Base-by-base conservation (phyloP, 2,113 vertebrate genomes). In the Numida meleagris region DNA sequence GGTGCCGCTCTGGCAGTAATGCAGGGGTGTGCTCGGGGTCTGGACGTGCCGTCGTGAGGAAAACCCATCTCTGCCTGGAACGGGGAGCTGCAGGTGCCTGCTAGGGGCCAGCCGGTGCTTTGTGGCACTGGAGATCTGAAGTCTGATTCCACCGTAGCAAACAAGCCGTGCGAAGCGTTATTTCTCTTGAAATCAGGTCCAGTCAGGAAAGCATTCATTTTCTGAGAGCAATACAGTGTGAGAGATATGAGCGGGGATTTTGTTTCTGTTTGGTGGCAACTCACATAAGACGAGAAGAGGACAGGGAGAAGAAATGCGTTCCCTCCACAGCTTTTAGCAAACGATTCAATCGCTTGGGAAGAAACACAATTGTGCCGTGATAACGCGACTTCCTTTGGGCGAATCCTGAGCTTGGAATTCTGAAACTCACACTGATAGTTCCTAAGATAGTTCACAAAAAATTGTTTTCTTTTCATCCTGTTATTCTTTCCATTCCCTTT, bases 191-290 rank as follows among this genome's bases (percentile, higher is more conserved):
- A n/a, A 19, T 29, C 7, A 3, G 62, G 18, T 42, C 36, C 33
- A 4, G 1, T 8, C 21, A 45, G 67, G 73, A 45, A 21, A 38
- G 36, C 42, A 12, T n/a, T 29, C 33, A 51, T 57, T 55, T 18
- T 5, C 8, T 4, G 17, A 36, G 74, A 79, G 50, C 50, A 10
- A 1, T 7, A 4, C 17, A 2, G 5, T 2, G 6, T 3, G 9
- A 23, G 43, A 19, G 33, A 21, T 3, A 14, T 62, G 1, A 42
- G 34, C 2, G 20, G 74, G 74, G 61, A 24, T 29, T 57, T 24
- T 12, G 67, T 50, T 61, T 67, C 42, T 48, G 10, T 25, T 18
- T 59, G 29, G 55, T 31, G 55, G 48, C 63, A 31, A 48, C 66
- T 67, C 1, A 1, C 29, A 12, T 55, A 25, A 43, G 61, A 68